These are phyloP conservation scores for Plectrocnemia conspersa DNA, from an alignment of 1,140 invertebrate genomes.

Conservation along the genomic window DNA sequence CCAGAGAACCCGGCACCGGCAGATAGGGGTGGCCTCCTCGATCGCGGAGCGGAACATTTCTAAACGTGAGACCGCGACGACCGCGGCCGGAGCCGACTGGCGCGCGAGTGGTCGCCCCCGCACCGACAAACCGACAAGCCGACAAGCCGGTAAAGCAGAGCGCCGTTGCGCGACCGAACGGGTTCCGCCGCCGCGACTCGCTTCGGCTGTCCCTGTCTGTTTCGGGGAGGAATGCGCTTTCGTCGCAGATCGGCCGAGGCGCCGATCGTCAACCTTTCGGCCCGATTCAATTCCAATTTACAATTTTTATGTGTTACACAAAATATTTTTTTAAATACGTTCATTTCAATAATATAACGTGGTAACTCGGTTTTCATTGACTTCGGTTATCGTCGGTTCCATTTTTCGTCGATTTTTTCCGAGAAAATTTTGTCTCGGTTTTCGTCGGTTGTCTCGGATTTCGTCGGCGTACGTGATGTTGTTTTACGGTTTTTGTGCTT, in stretches of 20 bases:
- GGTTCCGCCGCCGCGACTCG: background rate
- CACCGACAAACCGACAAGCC: constrained; percentile 4
- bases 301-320: too few relatives aligned
- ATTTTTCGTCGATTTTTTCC: too few relatives aligned
- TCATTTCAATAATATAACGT: too few relatives aligned
- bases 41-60: constrained; percentile 18
- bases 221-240: constrained; percentile 12
- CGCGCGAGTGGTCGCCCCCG: constrained; percentile 26
- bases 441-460: too few relatives aligned
- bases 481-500: too few relatives aligned
- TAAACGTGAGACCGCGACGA: constrained; percentile 31
- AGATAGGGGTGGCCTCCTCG: constrained; percentile 83
- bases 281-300: too few relatives aligned
- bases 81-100: constrained; percentile 21
- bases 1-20: constrained; percentile 95
- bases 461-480: too few relatives aligned
- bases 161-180: background rate
- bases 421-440: too few relatives aligned
- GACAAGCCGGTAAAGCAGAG: constrained; percentile 23
- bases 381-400: too few relatives aligned
- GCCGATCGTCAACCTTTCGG: too few relatives aligned
- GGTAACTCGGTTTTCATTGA: too few relatives aligned
- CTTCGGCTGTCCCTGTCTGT: background rate
- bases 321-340: too few relatives aligned
- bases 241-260: constrained; percentile 10